phyloP scores from a whole-genome alignment of 2,888 invertebrate genomes.

The Leptinotarsa rubiginosa region DNA sequence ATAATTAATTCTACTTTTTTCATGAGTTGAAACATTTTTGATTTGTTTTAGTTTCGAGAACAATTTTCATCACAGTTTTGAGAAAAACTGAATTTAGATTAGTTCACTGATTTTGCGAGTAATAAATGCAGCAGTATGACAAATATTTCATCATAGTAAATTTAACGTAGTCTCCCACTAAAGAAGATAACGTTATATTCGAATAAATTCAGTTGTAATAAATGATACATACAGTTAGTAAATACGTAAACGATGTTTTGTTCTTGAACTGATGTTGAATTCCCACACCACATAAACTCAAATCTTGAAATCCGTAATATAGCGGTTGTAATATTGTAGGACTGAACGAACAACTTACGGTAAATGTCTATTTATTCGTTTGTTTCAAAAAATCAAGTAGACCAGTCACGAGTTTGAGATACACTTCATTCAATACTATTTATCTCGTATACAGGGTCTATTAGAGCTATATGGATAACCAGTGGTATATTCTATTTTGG shows the following conservation, averaged over 20 bases:
- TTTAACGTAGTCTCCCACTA: too few species aligned
- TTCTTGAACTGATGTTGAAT: constrained; percentile 1
- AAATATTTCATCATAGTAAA: too few species aligned
- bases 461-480: too few species aligned
- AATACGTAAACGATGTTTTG: not conserved
- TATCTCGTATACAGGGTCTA: not conserved
- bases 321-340: constrained; percentile 13
- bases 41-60: too few species aligned
- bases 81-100: too few species aligned
- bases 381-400: constrained; percentile 4
- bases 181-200: not conserved
- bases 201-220: not conserved
- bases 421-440: not conserved
- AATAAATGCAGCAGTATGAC: too few species aligned
- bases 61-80: too few species aligned
- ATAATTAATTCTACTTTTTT: too few species aligned
- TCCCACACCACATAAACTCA: constrained; percentile 9
- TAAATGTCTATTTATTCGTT: constrained; percentile 15
- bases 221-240: not conserved
- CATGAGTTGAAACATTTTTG: too few species aligned
- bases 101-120: too few species aligned
- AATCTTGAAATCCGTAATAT: constrained; percentile 18
- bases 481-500: too few species aligned
- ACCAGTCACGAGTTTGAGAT: not conserved
- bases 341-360: constrained; percentile 1